A percentile compares a stretch with the other conserved stretches of the same genome.
Evolutionary conservation across 2,888 invertebrate genomes (phyloP).

Genomic region (Lissonota sp.): DNA sequence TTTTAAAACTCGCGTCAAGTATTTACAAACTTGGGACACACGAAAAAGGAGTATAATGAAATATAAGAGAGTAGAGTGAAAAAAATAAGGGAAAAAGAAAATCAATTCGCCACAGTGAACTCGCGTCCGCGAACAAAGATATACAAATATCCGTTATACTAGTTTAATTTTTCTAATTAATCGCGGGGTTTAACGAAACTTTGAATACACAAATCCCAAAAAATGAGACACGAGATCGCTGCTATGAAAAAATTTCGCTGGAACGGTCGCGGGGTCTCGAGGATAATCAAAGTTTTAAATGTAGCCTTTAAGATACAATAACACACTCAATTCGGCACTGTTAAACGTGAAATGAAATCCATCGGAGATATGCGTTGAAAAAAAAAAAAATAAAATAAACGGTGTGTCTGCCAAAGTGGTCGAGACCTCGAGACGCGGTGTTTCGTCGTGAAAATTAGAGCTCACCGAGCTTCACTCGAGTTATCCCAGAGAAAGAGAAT

Average conservation of each 20-base stretch:
- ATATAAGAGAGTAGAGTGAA: not conserved
- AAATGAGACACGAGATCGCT: slow-evolving; percentile 14
- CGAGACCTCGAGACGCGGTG: not conserved
- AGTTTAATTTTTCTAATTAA: slow-evolving; percentile 45
- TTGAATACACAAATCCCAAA: slow-evolving; percentile 32
- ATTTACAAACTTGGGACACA: slow-evolving; percentile 55
- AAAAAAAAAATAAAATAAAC: slow-evolving; percentile 8
- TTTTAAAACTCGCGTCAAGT: slow-evolving; percentile 59
- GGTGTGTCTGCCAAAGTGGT: not conserved
- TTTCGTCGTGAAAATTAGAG: slow-evolving; percentile 13
- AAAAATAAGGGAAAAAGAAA: not conserved
- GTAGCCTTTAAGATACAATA: slow-evolving; percentile 24
- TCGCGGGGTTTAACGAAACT: slow-evolving; percentile 41
- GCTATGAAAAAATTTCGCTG: slow-evolving; percentile 41
- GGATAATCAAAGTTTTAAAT: slow-evolving; percentile 52
- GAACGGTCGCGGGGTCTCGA: slow-evolving; percentile 54
- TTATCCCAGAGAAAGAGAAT: not conserved
- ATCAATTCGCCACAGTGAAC: slow-evolving; percentile 30
- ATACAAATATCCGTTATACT: slow-evolving; percentile 56
- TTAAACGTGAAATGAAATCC: slow-evolving; percentile 6
- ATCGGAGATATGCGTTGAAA: slow-evolving; percentile 9
- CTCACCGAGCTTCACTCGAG: slow-evolving; percentile 13
- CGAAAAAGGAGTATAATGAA: not conserved
- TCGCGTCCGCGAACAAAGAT: slow-evolving; percentile 58
- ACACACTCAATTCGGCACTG: slow-evolving; percentile 27